Conservation (phyloP, 1,140 invertebrate genomes). For the Matsumurasca onukii region DNA sequence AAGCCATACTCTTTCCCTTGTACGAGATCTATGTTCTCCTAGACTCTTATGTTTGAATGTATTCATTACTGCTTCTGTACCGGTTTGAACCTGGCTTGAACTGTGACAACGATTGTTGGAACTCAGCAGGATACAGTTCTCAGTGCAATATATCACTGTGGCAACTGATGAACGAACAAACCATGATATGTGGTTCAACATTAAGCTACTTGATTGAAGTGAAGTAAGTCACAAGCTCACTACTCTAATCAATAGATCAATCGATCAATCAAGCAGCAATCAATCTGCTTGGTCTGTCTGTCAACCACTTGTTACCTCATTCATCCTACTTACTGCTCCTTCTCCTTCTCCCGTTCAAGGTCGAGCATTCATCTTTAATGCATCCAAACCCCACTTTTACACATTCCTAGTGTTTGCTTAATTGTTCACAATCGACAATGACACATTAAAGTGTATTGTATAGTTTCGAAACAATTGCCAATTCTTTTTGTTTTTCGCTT, state of each 20-base stretch:
- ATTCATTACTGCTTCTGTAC: no score
- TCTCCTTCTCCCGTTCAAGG: no score
- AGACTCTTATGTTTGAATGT: no score
- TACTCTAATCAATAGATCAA: background rate
- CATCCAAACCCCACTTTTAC: slow-evolving; percentile 12
- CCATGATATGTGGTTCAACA: slow-evolving; percentile 6
- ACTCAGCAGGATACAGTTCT: no score
- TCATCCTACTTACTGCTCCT: no score
- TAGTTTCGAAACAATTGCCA: slow-evolving; percentile 11
- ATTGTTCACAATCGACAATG: slow-evolving; percentile 14
- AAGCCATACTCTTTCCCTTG: no score
- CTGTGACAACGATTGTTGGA: no score
- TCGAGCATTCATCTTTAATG: slow-evolving; percentile 13
- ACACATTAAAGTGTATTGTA: slow-evolving; percentile 8
- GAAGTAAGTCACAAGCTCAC: no score
- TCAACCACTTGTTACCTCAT: background rate
- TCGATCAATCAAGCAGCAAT: background rate
- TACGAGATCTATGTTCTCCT: no score
- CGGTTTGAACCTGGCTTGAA: no score
- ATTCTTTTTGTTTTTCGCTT: background rate
- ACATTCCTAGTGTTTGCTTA: background rate
- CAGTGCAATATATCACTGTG: background rate
- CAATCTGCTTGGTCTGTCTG: background rate
- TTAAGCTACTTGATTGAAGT: slow-evolving; percentile 8
- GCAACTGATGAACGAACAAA: background rate